Base-by-base conservation (phyloP, 1,140 invertebrate species). In the Zaprionus davidi region DNA sequence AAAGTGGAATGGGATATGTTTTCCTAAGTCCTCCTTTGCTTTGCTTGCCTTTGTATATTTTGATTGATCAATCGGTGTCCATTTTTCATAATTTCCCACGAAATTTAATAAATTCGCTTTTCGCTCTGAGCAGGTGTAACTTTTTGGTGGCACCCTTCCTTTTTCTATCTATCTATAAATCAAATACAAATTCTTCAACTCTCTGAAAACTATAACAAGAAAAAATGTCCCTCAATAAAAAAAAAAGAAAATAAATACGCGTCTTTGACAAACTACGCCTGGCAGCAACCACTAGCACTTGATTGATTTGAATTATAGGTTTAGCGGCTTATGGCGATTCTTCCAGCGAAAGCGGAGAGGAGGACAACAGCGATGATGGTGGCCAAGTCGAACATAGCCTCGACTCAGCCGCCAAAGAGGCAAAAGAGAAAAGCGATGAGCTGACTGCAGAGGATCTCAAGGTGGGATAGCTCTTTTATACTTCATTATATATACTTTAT, bases 251-350 rank as follows among this genome's bases (percentile, higher is more conserved):
- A 63, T 12, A 66, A 67, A 65, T 67, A 68, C 49, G 59, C 49
- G 64, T 64, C 41, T 66, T 62, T 58, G 34, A 63, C 31, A 71
- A 57, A 78, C 57, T 51, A 73, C 38, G 57, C 51, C 53, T 82
- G 77, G 84, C 73, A 80, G 86, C 78, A 78, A 88, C 70, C 79
- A 91, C 80, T 90, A 90, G 82, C 86, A 90, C 87, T 87, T 82
- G 80, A 82, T 77, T 80, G 84, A 90, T 88, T 90, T 88, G 74
- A 90, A 75, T 92, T 92, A 79, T 91, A 92, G 91, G 91, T 77
- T 91, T 92, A 92, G 91, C 91, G 76, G 91, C 82, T 38, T 92
- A 92, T 75, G 91, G 81, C 63, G 88, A 91, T 88, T 88, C 83
- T 76, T 90, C 91, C 60, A 91, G 87, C 76, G 90, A 92, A 56